phyloP scores from a whole-genome alignment of 1,140 invertebrate species.

The Gryllus bimaculatus region DNA sequence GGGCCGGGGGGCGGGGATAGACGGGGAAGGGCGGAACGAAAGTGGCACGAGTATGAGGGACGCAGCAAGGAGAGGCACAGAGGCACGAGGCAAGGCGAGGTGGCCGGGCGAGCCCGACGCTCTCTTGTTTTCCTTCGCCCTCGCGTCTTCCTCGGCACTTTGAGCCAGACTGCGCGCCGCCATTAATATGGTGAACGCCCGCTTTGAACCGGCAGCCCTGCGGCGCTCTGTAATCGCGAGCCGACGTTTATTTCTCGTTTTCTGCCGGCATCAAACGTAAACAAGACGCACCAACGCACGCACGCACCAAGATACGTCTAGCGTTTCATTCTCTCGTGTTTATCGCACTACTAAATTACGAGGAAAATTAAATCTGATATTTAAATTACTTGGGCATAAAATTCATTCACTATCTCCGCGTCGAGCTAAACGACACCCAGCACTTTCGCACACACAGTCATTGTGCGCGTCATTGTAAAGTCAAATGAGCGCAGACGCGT shows the following conservation, averaged over 20 bases:
- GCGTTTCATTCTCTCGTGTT: not conserved
- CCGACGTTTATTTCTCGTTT: not conserved
- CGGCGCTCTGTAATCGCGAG: too few relatives aligned
- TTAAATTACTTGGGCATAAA: not conserved
- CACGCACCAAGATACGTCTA: not conserved
- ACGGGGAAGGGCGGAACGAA: too few relatives aligned
- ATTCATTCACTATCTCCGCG: not conserved
- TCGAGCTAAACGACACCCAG: too few relatives aligned
- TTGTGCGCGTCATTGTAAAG: not conserved
- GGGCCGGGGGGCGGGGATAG: too few relatives aligned
- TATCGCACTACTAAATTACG: not conserved
- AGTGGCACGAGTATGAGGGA: too few relatives aligned
- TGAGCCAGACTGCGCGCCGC: not conserved
- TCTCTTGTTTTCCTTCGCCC: too few relatives aligned
- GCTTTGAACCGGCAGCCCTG: not conserved
- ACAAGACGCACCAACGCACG: not conserved
- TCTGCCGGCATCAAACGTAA: not conserved
- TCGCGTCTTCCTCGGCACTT: too few relatives aligned
- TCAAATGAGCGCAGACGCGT: not conserved
- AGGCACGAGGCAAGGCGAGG: too few relatives aligned
- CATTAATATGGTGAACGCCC: not conserved
- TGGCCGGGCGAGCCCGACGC: too few relatives aligned
- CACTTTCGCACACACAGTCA: too few relatives aligned
- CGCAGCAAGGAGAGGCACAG: too few relatives aligned
- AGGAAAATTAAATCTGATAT: slow-evolving; percentile 1